Evolutionary conservation across 2,797 vertebrate genomes (phyloP), one percentile per base, ranked within the genome.

Genomic region (Lagorchestes hirsutus): DNA sequence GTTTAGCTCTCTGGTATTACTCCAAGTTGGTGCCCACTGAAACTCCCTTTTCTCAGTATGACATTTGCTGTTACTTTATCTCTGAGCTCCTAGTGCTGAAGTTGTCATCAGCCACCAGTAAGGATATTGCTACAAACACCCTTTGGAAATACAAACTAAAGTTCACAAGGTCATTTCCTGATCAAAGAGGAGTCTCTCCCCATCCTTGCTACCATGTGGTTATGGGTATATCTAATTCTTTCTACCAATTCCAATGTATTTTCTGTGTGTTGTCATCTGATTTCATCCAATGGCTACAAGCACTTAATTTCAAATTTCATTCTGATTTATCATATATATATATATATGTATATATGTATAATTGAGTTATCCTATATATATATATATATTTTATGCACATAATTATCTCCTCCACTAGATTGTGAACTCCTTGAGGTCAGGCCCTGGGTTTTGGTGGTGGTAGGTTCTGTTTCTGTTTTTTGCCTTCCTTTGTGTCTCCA

Each of bases 361-460:
- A 18, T 11, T 1, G 11, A 12, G 29, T 4, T 31, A 59, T 59
- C 34, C 16, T 40, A 16, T 22, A n/a, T 74, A 22, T 82, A 82
- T 46, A 18, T 40, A 22, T 82, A 82, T 46, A 18, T 40, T 82
- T 82, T 82, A 82, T n/a, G 34, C 14, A 18, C 4, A 67, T n/a
- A n/a, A 67, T 67, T 27, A 82, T 8, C 55, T 92, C 94, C 59
- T 5, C 58, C 22, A 5, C 54, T 92, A 50, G 54, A 58, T 11
- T 90, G 3, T 55, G 50, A 93, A 59, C 91, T 95, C 82, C 82
- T 91, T 55, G 27, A 95, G 87, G 74, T 54, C 52, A 58, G 11
- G 27, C n/a, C 34, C 55, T 82, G 6, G n/a, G 34, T 82, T 74
- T 82, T 31, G 4, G 46, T 90, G 11, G 9, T 54, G 91, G 55